Percentiles rank a stretch among this genome's conserved stretches.
Evolutionary conservation across 2,797 vertebrate species (phyloP).

Genomic region (Tangara arthus): DNA sequence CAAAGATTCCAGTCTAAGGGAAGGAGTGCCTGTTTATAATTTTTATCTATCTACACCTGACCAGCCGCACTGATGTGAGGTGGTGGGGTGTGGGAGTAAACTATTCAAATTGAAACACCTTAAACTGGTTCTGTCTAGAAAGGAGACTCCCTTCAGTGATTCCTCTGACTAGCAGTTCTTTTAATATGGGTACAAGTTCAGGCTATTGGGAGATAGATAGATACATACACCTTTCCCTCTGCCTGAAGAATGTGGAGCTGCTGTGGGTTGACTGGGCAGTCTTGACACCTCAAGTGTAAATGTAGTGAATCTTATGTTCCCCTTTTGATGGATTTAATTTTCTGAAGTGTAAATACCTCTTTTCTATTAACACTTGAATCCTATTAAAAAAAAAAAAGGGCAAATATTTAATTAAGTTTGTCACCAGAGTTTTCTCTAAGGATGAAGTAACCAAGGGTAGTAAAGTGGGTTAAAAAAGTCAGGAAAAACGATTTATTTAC

Average conservation of each 20-base stretch:
- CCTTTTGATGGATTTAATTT: background rate
- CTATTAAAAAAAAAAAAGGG: too few relatives aligned
- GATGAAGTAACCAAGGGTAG: background rate
- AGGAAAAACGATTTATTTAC: background rate
- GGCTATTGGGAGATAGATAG: background rate
- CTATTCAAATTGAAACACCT: background rate
- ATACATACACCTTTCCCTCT: background rate
- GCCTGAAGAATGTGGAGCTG: background rate
- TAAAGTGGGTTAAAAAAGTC: background rate
- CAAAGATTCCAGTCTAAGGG: background rate
- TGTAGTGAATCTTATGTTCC: background rate
- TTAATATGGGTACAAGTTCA: background rate
- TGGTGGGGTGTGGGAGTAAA: background rate
- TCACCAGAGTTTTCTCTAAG: background rate
- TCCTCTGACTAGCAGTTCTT: background rate
- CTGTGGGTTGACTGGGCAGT: background rate
- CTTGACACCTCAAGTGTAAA: background rate
- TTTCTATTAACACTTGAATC: background rate
- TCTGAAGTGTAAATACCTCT: background rate
- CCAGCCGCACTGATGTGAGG: background rate
- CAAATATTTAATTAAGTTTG: background rate
- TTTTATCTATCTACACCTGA: background rate
- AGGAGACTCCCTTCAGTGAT: background rate
- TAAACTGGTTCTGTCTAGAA: background rate
- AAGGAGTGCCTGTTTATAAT: constrained; percentile 24